Base-by-base conservation (phyloP, 2,113 vertebrate genomes). In the Zosterops japonicus region DNA sequence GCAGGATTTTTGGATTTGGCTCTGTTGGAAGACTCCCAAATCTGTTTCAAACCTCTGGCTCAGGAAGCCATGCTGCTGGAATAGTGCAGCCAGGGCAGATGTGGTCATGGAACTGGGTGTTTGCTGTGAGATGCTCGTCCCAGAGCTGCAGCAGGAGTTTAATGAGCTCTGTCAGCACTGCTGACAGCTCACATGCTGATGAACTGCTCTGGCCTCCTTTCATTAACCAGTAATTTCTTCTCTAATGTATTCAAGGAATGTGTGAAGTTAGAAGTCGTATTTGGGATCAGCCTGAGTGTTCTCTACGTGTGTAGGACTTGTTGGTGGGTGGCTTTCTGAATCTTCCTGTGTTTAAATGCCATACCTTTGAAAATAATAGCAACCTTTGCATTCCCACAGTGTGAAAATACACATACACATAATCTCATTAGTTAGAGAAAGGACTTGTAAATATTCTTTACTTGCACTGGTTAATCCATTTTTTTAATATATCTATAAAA, bases 281-380 rank as follows among this genome's bases (percentile, higher is more conserved):
- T 59, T 70, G 60, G 28, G 23, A 67, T 74, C 64, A 94, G 28
- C 59, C 46, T 35, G 76, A 80, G 23, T 61, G 17, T 70, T 84
- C 24, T 44, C 31, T 55, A 20, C 5, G 3, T 6, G 2, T 57
- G n/a, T 57, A 42, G 77, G 52, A 70, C 31, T 64, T 85, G 11
- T 33, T 76, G n/a, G 71, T 89, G 47, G 42, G 82, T 91, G 56
- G 61, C n/a, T 83, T 92, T 87, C 46, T 55, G 18, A 74, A 46
- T 74, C 42, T 70, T 8, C n/a, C 41, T n/a, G 8, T 2, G 1
- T 72, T 83, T 31, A 47, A 83, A 64, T 89, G 47, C 24, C 27
- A 14, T 53, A 15, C 33, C 11, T 87, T 57, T 28, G 44, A 82
- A 95, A 94, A 81, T 35, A n/a, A 25, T n/a, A 57, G 71, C 53